Evolutionary conservation across 1,140 invertebrate species (phyloP).

Genomic region (Anoplophora glabripennis): DNA sequence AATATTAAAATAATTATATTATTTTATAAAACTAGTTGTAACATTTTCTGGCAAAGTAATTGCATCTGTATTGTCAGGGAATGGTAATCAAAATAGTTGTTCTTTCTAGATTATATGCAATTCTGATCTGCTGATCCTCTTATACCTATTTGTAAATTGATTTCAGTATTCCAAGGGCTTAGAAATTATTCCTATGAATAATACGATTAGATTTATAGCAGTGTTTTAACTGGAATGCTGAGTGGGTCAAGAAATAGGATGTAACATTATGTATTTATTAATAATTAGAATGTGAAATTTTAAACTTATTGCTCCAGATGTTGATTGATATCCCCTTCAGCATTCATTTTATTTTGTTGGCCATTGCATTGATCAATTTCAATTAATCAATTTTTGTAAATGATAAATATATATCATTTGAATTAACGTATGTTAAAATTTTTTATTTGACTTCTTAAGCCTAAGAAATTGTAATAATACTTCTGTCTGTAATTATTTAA

Average conservation of each 20-base stretch:
- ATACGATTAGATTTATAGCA: too few species aligned
- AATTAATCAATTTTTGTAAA: too few species aligned
- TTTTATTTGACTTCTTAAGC: not conserved
- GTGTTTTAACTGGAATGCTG: too few species aligned
- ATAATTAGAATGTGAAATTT: not conserved
- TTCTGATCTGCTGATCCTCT: conserved; percentile 47
- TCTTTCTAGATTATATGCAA: conserved; percentile 37
- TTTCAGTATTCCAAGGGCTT: conserved; percentile 46
- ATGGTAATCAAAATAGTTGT: conserved; percentile 20
- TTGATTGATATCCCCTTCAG: not conserved
- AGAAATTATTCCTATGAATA: not conserved
- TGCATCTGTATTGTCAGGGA: conserved; percentile 21
- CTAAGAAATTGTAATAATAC: not conserved
- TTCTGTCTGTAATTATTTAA: conserved; percentile 6
- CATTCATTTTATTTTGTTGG: not conserved
- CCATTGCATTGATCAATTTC: too few species aligned
- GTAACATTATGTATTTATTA: conserved; percentile 1
- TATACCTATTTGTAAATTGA: conserved; percentile 44
- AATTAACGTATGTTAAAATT: too few species aligned
- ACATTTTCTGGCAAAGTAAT: conserved; percentile 18
- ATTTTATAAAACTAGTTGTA: conserved; percentile 4
- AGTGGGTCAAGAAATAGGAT: too few species aligned
- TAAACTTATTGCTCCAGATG: too few species aligned
- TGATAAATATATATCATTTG: too few species aligned
- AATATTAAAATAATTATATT: not conserved